A percentile compares a stretch with the other conserved stretches of the same genome.
Conservation (phyloP, 2,888 invertebrate species). For the Rotaria magnacalcarata region DNA sequence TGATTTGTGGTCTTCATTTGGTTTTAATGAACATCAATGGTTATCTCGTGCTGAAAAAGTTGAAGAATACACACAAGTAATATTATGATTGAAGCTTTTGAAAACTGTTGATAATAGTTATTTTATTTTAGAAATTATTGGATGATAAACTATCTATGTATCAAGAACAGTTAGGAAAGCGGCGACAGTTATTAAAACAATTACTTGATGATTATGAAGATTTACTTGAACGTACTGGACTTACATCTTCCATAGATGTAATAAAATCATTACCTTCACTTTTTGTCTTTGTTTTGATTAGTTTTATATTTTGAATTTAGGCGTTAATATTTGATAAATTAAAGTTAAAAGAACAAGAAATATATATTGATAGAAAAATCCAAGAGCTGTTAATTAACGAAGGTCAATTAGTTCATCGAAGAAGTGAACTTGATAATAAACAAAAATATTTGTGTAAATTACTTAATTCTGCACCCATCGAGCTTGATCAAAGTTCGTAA, state of each 20-base stretch:
- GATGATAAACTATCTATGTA: not conserved
- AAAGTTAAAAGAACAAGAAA: conserved; percentile 33
- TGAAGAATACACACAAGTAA: not conserved
- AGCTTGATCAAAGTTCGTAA: not conserved
- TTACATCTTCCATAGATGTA: not conserved
- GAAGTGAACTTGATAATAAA: not conserved
- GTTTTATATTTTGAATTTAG: not conserved
- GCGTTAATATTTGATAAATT: not conserved
- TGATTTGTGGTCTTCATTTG: conserved; percentile 8
- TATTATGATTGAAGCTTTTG: not conserved
- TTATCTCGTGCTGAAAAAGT: not conserved
- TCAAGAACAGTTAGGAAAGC: not conserved
- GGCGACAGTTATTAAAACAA: not conserved
- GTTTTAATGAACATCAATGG: conserved; percentile 27
- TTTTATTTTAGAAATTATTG: not conserved
- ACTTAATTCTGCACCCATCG: not conserved
- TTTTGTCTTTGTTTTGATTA: not conserved
- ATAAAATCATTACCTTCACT: not conserved
- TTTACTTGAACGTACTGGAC: not conserved
- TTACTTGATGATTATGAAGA: conserved; percentile 28
- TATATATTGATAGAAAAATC: conserved; percentile 24
- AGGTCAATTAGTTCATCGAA: not conserved
- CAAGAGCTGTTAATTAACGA: not conserved
- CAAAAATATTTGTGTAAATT: not conserved
- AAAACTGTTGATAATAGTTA: not conserved